These are phyloP conservation scores for Dendroctonus valens DNA, from an alignment of 1,140 invertebrate genomes.

Conservation along the genomic window DNA sequence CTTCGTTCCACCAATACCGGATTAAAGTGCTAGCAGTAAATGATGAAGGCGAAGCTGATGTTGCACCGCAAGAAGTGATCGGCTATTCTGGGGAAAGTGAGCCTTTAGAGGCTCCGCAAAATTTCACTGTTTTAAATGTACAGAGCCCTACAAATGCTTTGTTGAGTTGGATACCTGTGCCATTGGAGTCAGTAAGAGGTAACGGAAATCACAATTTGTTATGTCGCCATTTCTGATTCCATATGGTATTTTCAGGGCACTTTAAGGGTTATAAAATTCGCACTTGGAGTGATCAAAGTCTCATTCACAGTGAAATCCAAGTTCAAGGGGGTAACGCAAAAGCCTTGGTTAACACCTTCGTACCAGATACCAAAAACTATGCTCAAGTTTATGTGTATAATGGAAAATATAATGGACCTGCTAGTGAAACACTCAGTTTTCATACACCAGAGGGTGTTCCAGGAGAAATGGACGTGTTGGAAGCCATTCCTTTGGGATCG, in stretches of 20 bases:
- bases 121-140: slow-evolving; percentile 77
- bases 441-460: slow-evolving; percentile 91
- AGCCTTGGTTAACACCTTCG: slow-evolving; percentile 80
- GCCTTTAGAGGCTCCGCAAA: slow-evolving; percentile 76
- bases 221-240: not conserved
- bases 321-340: slow-evolving; percentile 71
- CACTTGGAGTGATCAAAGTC: slow-evolving; percentile 80
- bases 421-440: slow-evolving; percentile 81
- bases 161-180: slow-evolving; percentile 81
- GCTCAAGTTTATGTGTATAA: slow-evolving; percentile 90
- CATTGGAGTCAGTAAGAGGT: slow-evolving; percentile 73
- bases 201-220: not conserved
- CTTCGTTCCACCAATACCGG: slow-evolving; percentile 87
- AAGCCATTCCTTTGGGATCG: slow-evolving; percentile 82
- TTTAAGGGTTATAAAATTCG: slow-evolving; percentile 95
- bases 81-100: slow-evolving; percentile 95
- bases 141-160: slow-evolving; percentile 72
- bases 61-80: slow-evolving; percentile 74
- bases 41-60: slow-evolving; percentile 82
- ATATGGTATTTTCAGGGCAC: slow-evolving; percentile 52
- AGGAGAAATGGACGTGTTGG: slow-evolving; percentile 78
- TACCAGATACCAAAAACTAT: slow-evolving; percentile 86
- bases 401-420: slow-evolving; percentile 84
- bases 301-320: slow-evolving; percentile 69
- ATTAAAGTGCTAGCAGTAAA: slow-evolving; percentile 94